Evolutionary conservation across 1,140 invertebrate genomes (phyloP).

Genomic region (Dinoponera quadriceps): DNA sequence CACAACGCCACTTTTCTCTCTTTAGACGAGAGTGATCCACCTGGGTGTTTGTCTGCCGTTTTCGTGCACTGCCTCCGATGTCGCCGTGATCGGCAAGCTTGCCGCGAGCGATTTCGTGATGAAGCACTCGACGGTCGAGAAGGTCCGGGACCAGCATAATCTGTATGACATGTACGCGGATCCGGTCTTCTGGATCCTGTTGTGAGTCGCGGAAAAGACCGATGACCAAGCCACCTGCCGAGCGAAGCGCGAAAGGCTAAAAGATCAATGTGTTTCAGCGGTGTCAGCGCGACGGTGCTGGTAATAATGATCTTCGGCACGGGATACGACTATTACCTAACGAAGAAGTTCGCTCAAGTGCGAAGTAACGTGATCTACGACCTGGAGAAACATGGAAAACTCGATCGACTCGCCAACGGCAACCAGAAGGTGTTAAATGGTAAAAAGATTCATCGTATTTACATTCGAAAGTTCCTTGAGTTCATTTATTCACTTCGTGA

Average conservation of each 20-base stretch:
- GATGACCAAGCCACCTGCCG: background rate
- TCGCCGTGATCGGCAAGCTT: slow-evolving; percentile 86
- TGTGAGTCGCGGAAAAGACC: slow-evolving; percentile 86
- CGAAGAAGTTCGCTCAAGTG: slow-evolving; percentile 74
- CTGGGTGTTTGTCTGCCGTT: slow-evolving; percentile 91
- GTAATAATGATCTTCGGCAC: slow-evolving; percentile 87
- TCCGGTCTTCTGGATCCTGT: slow-evolving; percentile 89
- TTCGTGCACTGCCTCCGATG: slow-evolving; percentile 88
- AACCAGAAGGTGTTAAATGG: slow-evolving; percentile 80
- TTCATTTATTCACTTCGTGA: background rate
- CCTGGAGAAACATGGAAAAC: slow-evolving; percentile 82
- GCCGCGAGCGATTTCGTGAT: slow-evolving; percentile 80
- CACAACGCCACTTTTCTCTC: background rate
- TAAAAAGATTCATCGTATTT: slow-evolving; percentile 60
- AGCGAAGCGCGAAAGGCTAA: background rate
- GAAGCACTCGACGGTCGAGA: slow-evolving; percentile 77
- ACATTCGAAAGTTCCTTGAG: background rate
- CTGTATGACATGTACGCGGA: slow-evolving; percentile 89
- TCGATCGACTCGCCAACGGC: slow-evolving; percentile 76
- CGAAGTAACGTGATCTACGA: slow-evolving; percentile 77
- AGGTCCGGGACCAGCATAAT: slow-evolving; percentile 89
- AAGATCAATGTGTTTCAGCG: slow-evolving; percentile 84
- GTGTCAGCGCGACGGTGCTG: slow-evolving; percentile 86
- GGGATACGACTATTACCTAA: slow-evolving; percentile 81
- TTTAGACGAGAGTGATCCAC: slow-evolving; percentile 86